Evolutionary conservation across 2,888 invertebrate genomes (phyloP).

Genomic region (Endotricha flammealis): DNA sequence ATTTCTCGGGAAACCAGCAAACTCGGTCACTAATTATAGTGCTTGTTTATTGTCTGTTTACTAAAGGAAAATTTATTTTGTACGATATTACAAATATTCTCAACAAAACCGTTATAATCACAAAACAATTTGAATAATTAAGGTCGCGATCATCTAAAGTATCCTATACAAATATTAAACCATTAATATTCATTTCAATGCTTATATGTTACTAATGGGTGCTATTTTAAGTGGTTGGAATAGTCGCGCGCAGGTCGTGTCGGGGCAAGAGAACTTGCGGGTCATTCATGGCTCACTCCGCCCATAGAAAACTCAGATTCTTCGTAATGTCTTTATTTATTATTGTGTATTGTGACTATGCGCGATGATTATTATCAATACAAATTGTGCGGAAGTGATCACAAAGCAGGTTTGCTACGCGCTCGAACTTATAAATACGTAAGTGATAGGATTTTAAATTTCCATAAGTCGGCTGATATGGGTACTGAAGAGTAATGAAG

Average conservation of each 20-base stretch:
- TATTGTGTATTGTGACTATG: slow-evolving; percentile 3
- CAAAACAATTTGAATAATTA: too few relatives aligned
- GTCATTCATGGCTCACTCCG: slow-evolving; percentile 57
- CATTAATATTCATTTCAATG: slow-evolving; percentile 19
- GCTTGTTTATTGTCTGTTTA: neutral
- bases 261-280: slow-evolving; percentile 48
- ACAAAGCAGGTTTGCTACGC: slow-evolving; percentile 1
- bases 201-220: slow-evolving; percentile 25
- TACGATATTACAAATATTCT: too few relatives aligned
- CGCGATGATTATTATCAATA: slow-evolving; percentile 2
- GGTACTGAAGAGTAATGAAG: slow-evolving; percentile 15
- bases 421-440: slow-evolving; percentile 8
- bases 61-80: too few relatives aligned
- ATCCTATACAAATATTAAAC: slow-evolving; percentile 9
- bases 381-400: slow-evolving; percentile 6
- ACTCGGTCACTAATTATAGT: neutral
- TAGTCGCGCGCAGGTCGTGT: slow-evolving; percentile 43
- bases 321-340: slow-evolving; percentile 26
- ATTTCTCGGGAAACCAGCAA: neutral
- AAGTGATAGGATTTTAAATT: slow-evolving; percentile 19
- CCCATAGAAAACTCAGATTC: slow-evolving; percentile 48
- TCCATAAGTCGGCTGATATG: slow-evolving; percentile 22
- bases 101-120: too few relatives aligned
- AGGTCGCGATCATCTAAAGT: too few relatives aligned
- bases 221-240: slow-evolving; percentile 39